Percentiles rank a stretch among this genome's conserved stretches.
phyloP scores from a whole-genome alignment of 2,888 invertebrate species.

The Stegophylla sp. region DNA sequence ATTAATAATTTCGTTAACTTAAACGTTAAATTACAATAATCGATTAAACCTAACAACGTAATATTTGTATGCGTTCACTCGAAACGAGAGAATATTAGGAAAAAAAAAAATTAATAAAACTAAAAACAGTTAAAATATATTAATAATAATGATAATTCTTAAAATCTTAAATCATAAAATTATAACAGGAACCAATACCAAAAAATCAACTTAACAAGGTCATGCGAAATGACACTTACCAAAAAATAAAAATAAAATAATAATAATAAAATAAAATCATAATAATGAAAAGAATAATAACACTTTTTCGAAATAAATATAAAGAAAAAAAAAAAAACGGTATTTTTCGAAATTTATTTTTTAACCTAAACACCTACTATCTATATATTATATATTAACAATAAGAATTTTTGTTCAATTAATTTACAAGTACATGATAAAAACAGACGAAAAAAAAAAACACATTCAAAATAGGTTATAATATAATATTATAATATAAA shows the following conservation, averaged over 20 bases:
- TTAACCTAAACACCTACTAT: conserved; percentile 45
- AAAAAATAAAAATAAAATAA: conserved; percentile 37
- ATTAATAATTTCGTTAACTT: conserved; percentile 36
- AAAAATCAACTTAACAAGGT: conserved; percentile 58
- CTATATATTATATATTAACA: conserved; percentile 57
- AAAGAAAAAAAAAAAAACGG: conserved; percentile 22
- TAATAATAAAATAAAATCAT: conserved; percentile 43
- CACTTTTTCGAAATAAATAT: conserved; percentile 39
- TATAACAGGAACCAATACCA: conserved; percentile 59
- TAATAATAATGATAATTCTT: conserved; percentile 41
- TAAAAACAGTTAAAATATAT: conserved; percentile 45
- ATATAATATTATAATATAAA: conserved; percentile 22
- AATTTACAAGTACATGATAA: conserved; percentile 56
- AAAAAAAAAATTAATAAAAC: conserved; percentile 4
- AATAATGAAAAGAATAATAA: conserved; percentile 44
- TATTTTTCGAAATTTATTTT: conserved; percentile 33
- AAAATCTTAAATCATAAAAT: conserved; percentile 56
- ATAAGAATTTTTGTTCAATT: conserved; percentile 48
- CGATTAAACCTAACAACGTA: conserved; percentile 39
- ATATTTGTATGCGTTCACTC: conserved; percentile 31
- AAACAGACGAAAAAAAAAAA: conserved; percentile 52
- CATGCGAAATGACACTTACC: conserved; percentile 36
- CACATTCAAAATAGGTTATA: conserved; percentile 49
- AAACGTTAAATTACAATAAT: conserved; percentile 53
- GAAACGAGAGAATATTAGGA: conserved; percentile 18